phyloP scores from a whole-genome alignment of 2,888 invertebrate species.

The Amblyjoppa fuscipennis region DNA sequence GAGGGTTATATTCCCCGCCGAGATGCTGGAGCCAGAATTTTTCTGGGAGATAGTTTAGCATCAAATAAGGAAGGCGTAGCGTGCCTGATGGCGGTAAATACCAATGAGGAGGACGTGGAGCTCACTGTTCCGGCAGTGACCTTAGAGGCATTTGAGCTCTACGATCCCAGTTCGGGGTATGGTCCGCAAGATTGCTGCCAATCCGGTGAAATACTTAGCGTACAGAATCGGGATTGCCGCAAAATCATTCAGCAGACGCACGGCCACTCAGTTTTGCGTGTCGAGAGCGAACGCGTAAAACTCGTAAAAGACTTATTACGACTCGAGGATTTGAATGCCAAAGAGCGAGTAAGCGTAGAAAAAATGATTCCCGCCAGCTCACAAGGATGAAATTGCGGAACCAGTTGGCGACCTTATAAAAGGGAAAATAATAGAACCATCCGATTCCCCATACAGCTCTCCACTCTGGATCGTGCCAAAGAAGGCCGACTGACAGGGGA shows the following conservation, averaged over 20 bases:
- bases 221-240: background rate
- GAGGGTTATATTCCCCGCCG: conserved; percentile 47
- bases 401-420: background rate
- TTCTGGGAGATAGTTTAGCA: conserved; percentile 21
- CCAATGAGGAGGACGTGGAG: conserved; percentile 38
- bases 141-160: conserved; percentile 9
- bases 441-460: conserved; percentile 24
- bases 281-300: background rate
- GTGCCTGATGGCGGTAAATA: conserved; percentile 39
- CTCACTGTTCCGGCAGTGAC: conserved; percentile 15
- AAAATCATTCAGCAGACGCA: background rate
- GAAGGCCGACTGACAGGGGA: conserved; percentile 22
- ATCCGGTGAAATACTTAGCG: background rate
- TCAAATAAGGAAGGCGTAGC: conserved; percentile 39
- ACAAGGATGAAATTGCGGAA: conserved; percentile 42
- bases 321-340: conserved; percentile 5
- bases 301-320: background rate
- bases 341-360: conserved; percentile 5
- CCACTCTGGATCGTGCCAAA: conserved; percentile 23
- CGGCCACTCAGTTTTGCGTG: background rate
- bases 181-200: background rate
- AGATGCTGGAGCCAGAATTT: conserved; percentile 23
- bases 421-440: background rate
- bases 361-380: conserved; percentile 8
- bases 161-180: background rate